phyloP scores from a whole-genome alignment of 2,113 vertebrate genomes.

The Empidonax traillii region DNA sequence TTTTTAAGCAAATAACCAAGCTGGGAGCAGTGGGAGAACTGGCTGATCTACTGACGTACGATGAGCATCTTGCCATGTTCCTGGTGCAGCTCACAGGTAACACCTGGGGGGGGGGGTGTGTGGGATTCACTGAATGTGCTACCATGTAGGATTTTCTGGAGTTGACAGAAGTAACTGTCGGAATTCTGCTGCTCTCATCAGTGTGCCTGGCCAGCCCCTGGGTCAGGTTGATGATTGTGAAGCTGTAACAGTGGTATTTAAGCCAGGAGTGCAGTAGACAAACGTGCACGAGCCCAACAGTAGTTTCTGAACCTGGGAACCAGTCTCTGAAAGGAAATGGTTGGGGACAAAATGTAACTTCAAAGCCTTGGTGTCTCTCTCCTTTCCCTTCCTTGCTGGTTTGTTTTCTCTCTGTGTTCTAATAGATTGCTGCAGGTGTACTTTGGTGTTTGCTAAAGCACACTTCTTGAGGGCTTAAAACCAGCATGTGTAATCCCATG shows the following conservation, averaged over 20 bases:
- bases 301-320: neutral
- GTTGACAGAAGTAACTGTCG: neutral
- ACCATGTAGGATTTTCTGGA: neutral
- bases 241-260: neutral
- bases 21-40: constrained; percentile 7
- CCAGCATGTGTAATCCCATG: neutral
- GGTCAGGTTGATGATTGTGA: neutral
- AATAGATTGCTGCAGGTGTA: neutral
- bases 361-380: fast-evolving
- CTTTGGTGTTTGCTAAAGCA: neutral
- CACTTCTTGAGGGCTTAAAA: neutral
- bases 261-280: neutral
- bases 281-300: neutral
- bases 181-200: neutral
- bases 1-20: neutral
- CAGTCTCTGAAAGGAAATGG: neutral
- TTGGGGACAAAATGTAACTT: neutral
- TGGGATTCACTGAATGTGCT: neutral
- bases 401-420: neutral
- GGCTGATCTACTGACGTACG: constrained; percentile 11
- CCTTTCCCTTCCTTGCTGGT: neutral
- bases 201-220: neutral
- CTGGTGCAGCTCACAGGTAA: constrained; percentile 72
- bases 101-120: fast-evolving
- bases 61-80: constrained; percentile 67